These are phyloP conservation scores for Chiloscyllium punctatum DNA, from an alignment of 2,797 vertebrate genomes.

Conservation along the genomic window DNA sequence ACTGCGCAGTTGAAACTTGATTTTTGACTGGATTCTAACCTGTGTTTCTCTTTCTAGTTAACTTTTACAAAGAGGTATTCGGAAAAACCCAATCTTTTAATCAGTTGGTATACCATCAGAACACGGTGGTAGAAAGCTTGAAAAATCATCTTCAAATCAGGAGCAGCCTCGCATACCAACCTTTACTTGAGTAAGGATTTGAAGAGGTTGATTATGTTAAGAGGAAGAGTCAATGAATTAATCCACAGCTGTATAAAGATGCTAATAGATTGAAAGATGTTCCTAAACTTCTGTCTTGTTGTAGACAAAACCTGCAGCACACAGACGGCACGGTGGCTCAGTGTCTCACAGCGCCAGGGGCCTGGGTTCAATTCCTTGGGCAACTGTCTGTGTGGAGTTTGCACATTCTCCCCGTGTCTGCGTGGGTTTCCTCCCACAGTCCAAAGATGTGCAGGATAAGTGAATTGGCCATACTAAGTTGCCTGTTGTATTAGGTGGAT, in stretches of 20 bases:
- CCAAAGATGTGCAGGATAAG: no score
- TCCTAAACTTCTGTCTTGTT: no score
- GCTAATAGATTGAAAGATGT: no score
- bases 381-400: no score
- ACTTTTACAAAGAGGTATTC: slow-evolving; percentile 78
- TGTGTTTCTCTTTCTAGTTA: slow-evolving; percentile 56
- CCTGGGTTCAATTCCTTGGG: no score
- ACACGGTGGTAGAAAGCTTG: slow-evolving; percentile 73
- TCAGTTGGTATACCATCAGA: slow-evolving; percentile 91
- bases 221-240: neutral
- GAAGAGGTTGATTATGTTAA: neutral
- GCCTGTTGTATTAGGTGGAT: no score
- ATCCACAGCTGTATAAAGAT: neutral
- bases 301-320: no score
- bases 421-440: no score
- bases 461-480: no score
- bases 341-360: no score
- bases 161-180: slow-evolving; percentile 80
- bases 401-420: no score
- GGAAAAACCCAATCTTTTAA: slow-evolving; percentile 90
- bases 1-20: neutral
- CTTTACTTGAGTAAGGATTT: slow-evolving; percentile 80
- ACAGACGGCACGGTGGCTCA: no score
- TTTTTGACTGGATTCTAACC: neutral
- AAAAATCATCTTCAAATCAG: slow-evolving; percentile 77